phyloP scores from a whole-genome alignment of 2,888 invertebrate genomes.

The Diabrotica balteata region DNA sequence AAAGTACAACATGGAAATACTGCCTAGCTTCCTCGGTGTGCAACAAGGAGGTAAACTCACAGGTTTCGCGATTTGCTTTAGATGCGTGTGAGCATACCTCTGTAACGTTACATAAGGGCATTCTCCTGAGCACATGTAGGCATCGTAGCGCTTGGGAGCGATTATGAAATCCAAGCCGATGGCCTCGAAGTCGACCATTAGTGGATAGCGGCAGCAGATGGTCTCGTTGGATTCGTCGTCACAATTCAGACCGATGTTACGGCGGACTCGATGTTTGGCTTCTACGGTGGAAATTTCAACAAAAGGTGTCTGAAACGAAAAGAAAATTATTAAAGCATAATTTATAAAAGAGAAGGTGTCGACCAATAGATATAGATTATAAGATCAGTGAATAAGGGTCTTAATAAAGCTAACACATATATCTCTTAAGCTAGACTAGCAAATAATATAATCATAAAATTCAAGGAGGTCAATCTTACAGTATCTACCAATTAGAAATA shows the following conservation, averaged over 20 bases:
- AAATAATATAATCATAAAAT: neutral
- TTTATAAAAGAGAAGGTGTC: too few species aligned
- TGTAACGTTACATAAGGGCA: conserved; percentile 89
- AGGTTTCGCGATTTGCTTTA: conserved; percentile 81
- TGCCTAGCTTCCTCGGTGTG: conserved; percentile 86
- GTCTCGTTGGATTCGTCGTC: conserved; percentile 77
- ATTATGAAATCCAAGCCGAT: conserved; percentile 99
- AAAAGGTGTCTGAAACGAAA: conserved; percentile 64
- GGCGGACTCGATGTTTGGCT: conserved; percentile 72
- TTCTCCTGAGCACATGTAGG: conserved; percentile 95
- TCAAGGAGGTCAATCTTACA: too few species aligned
- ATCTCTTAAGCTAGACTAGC: neutral
- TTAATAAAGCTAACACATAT: too few species aligned
- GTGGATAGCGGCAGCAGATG: conserved; percentile 92
- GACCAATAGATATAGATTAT: too few species aligned
- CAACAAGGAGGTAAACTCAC: conserved; percentile 89
- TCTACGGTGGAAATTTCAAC: conserved; percentile 67
- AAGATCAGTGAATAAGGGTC: too few species aligned
- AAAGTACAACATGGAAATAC: conserved; percentile 91
- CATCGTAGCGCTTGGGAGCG: conserved; percentile 92
- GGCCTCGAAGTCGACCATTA: conserved; percentile 91
- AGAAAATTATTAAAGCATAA: neutral
- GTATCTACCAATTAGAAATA: too few species aligned
- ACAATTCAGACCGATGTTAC: conserved; percentile 84
- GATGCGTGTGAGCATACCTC: conserved; percentile 86